These are phyloP conservation scores for Dryocosmus kuriphilus DNA, from an alignment of 2,888 invertebrate species.

Conservation along the genomic window DNA sequence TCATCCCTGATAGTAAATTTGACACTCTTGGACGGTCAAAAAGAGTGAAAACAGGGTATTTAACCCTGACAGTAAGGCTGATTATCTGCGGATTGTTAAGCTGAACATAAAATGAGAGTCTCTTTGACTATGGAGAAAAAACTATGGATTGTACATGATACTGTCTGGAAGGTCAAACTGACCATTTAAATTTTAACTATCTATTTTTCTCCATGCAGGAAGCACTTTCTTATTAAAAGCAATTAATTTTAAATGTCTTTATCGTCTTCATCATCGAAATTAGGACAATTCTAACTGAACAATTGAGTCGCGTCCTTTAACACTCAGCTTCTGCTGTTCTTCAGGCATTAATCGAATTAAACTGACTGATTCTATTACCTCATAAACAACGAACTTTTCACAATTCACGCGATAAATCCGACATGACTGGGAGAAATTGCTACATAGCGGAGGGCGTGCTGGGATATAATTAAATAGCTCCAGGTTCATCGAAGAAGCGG, in stretches of 20 bases:
- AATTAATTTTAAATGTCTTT: not conserved
- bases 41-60: no score
- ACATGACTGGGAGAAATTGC: not conserved
- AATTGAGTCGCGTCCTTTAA: not conserved
- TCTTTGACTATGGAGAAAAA: no score
- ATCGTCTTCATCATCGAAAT: not conserved
- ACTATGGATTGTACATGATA: no score
- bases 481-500: slow-evolving; percentile 23
- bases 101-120: no score
- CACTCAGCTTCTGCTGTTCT: not conserved
- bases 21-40: no score
- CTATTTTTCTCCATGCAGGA: no score
- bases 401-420: slow-evolving; percentile 6
- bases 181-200: no score
- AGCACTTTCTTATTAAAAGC: not conserved
- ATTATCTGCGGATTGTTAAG: no score
- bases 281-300: not conserved
- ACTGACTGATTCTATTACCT: slow-evolving; percentile 11
- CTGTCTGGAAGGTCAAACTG: no score
- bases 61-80: no score
- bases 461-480: slow-evolving; percentile 26
- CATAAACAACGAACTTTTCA: slow-evolving; percentile 3
- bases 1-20: no score
- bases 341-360: not conserved
- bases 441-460: not conserved